Evolutionary conservation across 1,140 invertebrate genomes (phyloP), one percentile per base, ranked within the genome.

Genomic region (Eciton burchellii): DNA sequence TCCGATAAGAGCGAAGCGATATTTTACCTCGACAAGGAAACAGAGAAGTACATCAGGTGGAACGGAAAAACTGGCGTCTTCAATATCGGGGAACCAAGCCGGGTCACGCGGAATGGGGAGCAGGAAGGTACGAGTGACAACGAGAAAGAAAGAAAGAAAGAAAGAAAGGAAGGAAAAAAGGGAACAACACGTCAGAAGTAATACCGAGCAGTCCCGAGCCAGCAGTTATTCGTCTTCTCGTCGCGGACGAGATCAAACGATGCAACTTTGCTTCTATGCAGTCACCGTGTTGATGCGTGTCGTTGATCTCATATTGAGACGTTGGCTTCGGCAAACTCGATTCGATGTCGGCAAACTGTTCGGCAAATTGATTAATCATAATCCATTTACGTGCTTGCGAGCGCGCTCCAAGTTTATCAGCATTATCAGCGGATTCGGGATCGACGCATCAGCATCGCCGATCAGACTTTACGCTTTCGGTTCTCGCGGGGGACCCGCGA

Each of bases 221-320:
- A 14, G 16, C 63, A 49, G 56, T 70, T 79, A 79, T 35, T 79
- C 74, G 70, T 57, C 41, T n/a, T 77, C 62, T 54, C 68, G 62
- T 77, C 60, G 54, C 49, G 8, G 47, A 47, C 29, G 24, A 68
- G 35, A 68, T 77, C 62, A 68, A 66, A 77, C 49, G 62, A 19
- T 43, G 43, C 59, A 63, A 76, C 60, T 77, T 77, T 21, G 49
- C 62, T 77, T 68, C 54, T 68, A 68, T 21, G 16, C 54, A 68
- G 65, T 41, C 68, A 26, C 21, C 57, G 16, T 9, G 63, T 14
- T 29, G 43, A 66, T 45, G 52, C 49, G 45, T 35, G 29, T 8
- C 8, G 52, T 68, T 57, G 43, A 68, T 68, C 43, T 57, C 8
- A 12, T 16, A 45, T 9, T 26, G 11, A 19, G 11, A 3, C n/a